Evolutionary conservation across 1,140 invertebrate species (phyloP).

Genomic region (Drosophila kanapiae): DNA sequence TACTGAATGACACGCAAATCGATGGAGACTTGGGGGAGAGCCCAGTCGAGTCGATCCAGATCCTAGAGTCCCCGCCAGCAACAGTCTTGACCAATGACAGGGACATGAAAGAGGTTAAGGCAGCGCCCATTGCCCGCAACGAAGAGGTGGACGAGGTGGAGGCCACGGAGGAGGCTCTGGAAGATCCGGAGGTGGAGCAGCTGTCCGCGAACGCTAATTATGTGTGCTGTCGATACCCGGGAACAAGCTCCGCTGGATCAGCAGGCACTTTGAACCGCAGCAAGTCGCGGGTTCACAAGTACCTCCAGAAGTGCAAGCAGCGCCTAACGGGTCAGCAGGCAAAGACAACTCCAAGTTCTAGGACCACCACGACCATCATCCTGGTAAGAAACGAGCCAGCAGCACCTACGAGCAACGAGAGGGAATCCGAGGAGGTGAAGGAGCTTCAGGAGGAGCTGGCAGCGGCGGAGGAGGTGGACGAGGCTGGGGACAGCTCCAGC

Average conservation of each 20-base stretch:
- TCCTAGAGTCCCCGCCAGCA: slow-evolving; percentile 46
- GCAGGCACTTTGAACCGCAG: slow-evolving; percentile 69
- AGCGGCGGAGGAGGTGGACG: slow-evolving; percentile 13
- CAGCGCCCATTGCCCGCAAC: slow-evolving; percentile 77
- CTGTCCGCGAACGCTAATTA: slow-evolving; percentile 72
- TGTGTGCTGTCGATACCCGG: slow-evolving; percentile 75
- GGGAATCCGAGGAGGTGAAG: slow-evolving; percentile 11
- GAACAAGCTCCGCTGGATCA: slow-evolving; percentile 28
- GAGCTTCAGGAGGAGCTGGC: slow-evolving; percentile 9
- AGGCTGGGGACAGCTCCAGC: slow-evolving; percentile 45
- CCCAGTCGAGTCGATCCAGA: slow-evolving; percentile 11
- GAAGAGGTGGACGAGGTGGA: slow-evolving; percentile 61
- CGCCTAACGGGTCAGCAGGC: slow-evolving; percentile 80
- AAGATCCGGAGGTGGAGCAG: slow-evolving; percentile 47
- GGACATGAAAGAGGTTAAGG: slow-evolving; percentile 52
- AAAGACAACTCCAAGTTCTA: slow-evolving; percentile 24
- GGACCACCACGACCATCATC: slow-evolving; percentile 53
- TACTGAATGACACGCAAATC: slow-evolving; percentile 83
- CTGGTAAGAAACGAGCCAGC: slow-evolving; percentile 64
- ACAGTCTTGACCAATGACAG: slow-evolving; percentile 47
- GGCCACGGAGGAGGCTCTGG: slow-evolving; percentile 4
- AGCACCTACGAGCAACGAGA: slow-evolving; percentile 33
- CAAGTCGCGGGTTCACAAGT: slow-evolving; percentile 86
- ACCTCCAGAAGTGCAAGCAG: slow-evolving; percentile 86
- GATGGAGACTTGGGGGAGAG: slow-evolving; percentile 47